Conservation (phyloP, 2,113 vertebrate genomes). For the Climacteris rufus region DNA sequence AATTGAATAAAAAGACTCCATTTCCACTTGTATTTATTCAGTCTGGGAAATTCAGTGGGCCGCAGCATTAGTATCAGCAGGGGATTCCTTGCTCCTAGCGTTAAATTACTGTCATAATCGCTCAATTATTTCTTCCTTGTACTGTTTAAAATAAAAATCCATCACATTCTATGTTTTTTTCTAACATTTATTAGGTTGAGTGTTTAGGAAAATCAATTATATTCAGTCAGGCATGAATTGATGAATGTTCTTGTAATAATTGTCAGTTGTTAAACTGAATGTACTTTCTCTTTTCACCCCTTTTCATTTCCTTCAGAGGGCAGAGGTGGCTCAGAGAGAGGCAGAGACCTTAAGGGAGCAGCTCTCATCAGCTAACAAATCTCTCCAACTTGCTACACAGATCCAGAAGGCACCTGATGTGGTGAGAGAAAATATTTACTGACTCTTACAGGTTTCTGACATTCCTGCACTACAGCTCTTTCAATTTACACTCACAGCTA, state of each 20-base stretch:
- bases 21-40: conserved; percentile 85
- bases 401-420: conserved; percentile 87
- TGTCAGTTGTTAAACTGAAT: conserved; percentile 83
- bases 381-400: conserved; percentile 85
- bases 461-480: neutral
- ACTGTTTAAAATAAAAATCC: conserved; percentile 87
- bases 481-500: neutral
- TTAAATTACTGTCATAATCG: conserved; percentile 90
- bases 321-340: conserved; percentile 92
- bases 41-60: conserved; percentile 85
- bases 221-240: conserved; percentile 84
- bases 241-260: conserved; percentile 87
- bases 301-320: conserved; percentile 84
- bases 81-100: conserved; percentile 86
- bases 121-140: conserved; percentile 87
- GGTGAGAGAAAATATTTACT: conserved; percentile 78
- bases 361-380: conserved; percentile 90
- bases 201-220: conserved; percentile 89
- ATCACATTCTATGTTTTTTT: conserved; percentile 81
- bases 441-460: conserved; percentile 17
- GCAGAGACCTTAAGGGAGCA: conserved; percentile 89
- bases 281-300: conserved; percentile 75
- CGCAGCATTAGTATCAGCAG: conserved; percentile 83
- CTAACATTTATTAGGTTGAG: conserved; percentile 85
- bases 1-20: conserved; percentile 86